These are phyloP conservation scores for Drosophila kepulauana DNA, from an alignment of 1,140 invertebrate genomes.

Conservation along the genomic window DNA sequence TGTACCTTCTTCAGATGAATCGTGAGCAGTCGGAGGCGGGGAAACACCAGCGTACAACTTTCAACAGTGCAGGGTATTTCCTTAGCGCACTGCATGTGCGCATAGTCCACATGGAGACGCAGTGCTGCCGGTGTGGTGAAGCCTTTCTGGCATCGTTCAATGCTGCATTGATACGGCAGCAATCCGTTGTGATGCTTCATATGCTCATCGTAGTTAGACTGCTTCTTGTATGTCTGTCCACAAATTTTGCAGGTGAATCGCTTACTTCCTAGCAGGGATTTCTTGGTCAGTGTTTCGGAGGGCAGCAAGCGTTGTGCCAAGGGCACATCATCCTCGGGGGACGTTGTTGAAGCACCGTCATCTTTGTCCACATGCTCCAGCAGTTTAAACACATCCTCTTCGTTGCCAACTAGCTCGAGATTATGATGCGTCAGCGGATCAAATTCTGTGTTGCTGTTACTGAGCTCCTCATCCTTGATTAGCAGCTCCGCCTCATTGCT, in stretches of 20 bases:
- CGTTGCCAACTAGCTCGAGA: constrained; percentile 72
- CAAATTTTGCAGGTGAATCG: constrained; percentile 68
- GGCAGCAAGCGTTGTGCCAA: constrained; percentile 51
- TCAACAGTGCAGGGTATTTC: constrained; percentile 66
- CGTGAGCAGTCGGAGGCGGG: constrained; percentile 70
- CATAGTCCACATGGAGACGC: constrained; percentile 76
- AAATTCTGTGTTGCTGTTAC: constrained; percentile 45
- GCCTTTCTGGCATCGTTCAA: constrained; percentile 66
- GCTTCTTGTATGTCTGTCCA: constrained; percentile 76
- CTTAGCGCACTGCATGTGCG: constrained; percentile 61
- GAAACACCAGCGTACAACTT: constrained; percentile 66
- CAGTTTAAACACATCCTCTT: constrained; percentile 79
- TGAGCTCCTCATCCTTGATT: constrained; percentile 51
- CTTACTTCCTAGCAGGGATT: constrained; percentile 20
- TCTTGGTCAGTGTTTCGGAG: not conserved
- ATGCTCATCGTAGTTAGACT: constrained; percentile 70
- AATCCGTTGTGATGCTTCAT: constrained; percentile 80
- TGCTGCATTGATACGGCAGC: constrained; percentile 69
- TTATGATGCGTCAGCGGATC: constrained; percentile 74
- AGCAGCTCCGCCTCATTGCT: constrained; percentile 30
- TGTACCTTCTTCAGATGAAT: constrained; percentile 81
- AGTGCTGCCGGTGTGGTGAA: constrained; percentile 76
- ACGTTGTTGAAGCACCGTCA: constrained; percentile 6
- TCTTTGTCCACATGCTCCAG: constrained; percentile 69
- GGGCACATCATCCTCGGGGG: constrained; percentile 63